Evolutionary conservation across 2,113 vertebrate genomes (phyloP).

Genomic region (Galbula dea): DNA sequence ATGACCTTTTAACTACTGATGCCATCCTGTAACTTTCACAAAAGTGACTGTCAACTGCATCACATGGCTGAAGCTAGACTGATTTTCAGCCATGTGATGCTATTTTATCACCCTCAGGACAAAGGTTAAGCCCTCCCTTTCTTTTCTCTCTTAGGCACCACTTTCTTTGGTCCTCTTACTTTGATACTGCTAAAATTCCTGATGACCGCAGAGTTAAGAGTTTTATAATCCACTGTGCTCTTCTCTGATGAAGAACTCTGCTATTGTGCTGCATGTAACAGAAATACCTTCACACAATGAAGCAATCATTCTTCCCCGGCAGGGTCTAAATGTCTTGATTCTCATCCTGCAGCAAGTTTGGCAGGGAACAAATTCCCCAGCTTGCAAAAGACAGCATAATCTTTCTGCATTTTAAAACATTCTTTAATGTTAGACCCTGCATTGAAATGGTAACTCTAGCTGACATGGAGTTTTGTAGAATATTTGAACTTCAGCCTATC

Average conservation of each 20-base stretch:
- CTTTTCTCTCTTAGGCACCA: conserved; percentile 52
- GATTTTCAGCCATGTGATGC: conserved; percentile 71
- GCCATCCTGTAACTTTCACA: conserved; percentile 33
- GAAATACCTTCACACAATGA: conserved; percentile 53
- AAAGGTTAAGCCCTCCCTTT: conserved; percentile 74
- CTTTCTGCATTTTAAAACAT: conserved; percentile 53
- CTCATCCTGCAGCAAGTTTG: conserved; percentile 48
- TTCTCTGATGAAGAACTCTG: conserved; percentile 47
- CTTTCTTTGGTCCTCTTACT: conserved; percentile 43
- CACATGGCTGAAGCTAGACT: conserved; percentile 58
- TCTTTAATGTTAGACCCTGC: conserved; percentile 33
- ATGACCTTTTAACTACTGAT: conserved; percentile 43
- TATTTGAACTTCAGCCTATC: conserved; percentile 52
- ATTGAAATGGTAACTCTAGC: conserved; percentile 50
- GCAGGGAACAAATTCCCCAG: conserved; percentile 32
- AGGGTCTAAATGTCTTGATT: conserved; percentile 50
- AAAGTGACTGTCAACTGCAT: conserved; percentile 51
- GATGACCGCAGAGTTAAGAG: conserved; percentile 35
- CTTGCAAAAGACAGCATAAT: conserved; percentile 44
- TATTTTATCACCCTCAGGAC: conserved; percentile 70
- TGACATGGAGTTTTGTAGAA: conserved; percentile 43
- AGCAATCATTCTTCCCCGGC: conserved; percentile 50
- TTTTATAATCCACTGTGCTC: conserved; percentile 22
- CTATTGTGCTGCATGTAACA: conserved; percentile 41
- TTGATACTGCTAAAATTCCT: conserved; percentile 54